Conservation (phyloP, 2,888 invertebrate genomes). For the Acleris sparsana region DNA sequence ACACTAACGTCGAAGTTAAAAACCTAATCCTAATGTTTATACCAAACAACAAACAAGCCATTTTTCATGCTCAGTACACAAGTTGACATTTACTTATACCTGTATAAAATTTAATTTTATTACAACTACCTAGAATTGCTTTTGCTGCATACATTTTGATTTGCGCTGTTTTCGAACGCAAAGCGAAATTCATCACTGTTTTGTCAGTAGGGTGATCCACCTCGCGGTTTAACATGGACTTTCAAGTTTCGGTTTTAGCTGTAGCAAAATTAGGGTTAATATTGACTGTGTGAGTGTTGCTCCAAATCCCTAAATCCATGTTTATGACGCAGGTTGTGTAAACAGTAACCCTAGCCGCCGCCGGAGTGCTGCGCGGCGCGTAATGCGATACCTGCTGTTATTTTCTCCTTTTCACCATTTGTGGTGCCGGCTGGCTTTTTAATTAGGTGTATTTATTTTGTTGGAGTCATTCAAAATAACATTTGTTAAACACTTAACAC, state of each 20-base stretch:
- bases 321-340: constrained; percentile 69
- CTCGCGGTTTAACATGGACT: constrained; percentile 9
- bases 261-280: neutral
- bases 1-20: constrained; percentile 36
- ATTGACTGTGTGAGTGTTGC: constrained; percentile 21
- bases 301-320: constrained; percentile 51
- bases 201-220: constrained; percentile 19
- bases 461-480: constrained; percentile 29
- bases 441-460: constrained; percentile 40
- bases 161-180: neutral
- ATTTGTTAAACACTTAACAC: constrained; percentile 23
- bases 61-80: constrained; percentile 21
- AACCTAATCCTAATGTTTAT: constrained; percentile 31
- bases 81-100: neutral
- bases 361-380: constrained; percentile 56
- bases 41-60: constrained; percentile 30
- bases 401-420: constrained; percentile 51
- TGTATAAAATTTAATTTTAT: constrained; percentile 5
- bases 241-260: constrained; percentile 5
- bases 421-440: constrained; percentile 45
- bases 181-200: constrained; percentile 29
- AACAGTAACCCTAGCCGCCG: constrained; percentile 68
- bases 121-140: neutral
- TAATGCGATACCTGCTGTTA: constrained; percentile 57
- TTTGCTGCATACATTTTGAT: neutral